These are phyloP conservation scores for Alethe castanea DNA, from an alignment of 2,113 vertebrate genomes.

Conservation along the genomic window DNA sequence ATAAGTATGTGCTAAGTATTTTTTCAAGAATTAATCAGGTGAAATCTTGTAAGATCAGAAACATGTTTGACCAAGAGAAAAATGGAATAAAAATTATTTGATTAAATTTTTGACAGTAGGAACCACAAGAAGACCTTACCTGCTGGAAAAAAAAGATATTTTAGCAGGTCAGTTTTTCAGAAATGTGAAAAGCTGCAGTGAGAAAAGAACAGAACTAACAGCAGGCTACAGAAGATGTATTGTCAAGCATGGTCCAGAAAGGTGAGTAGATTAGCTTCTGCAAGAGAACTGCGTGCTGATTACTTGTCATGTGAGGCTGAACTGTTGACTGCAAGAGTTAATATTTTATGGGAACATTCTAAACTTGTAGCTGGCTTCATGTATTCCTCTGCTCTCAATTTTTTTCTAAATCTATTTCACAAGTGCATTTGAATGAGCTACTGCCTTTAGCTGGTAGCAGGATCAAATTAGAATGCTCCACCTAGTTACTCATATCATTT, in stretches of 20 bases:
- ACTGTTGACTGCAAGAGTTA: background rate
- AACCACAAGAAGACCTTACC: background rate
- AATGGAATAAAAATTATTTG: background rate
- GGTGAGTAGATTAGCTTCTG: background rate
- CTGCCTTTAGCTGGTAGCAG: background rate
- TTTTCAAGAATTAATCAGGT: background rate
- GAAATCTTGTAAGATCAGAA: background rate
- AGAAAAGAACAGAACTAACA: background rate
- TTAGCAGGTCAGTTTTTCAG: background rate
- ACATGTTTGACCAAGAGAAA: background rate
- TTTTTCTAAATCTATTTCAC: background rate
- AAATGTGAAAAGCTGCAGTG: background rate
- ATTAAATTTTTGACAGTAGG: background rate
- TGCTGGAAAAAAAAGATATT: background rate
- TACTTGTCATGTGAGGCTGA: background rate
- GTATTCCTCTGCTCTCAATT: background rate
- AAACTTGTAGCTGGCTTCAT: background rate
- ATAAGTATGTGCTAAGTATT: background rate
- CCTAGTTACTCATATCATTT: background rate
- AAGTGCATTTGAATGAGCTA: background rate
- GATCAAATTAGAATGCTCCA: background rate
- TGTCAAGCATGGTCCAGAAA: background rate
- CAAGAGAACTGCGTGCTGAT: background rate
- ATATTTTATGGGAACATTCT: conserved; percentile 20
- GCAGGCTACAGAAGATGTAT: background rate